Conservation (phyloP, 2,113 vertebrate genomes). For the Cyrtonyx montezumae region DNA sequence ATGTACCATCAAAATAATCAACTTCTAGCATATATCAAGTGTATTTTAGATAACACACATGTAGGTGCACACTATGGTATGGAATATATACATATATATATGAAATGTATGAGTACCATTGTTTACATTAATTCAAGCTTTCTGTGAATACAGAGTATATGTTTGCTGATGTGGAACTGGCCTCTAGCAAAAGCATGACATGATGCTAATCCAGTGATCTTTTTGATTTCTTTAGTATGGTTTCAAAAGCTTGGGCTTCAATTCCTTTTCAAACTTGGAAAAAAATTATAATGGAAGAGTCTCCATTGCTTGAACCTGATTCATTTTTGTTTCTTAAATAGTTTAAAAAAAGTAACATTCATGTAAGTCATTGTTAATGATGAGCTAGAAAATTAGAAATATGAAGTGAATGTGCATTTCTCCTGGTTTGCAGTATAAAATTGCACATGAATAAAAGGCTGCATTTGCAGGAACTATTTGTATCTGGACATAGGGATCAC, state of each 20-base stretch:
- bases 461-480: background rate
- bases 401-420: background rate
- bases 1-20: background rate
- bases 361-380: background rate
- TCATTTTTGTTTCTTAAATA: background rate
- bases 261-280: background rate
- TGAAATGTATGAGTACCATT: background rate
- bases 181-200: background rate
- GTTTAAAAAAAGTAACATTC: background rate
- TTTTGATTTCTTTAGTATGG: background rate
- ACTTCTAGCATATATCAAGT: background rate
- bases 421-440: background rate
- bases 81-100: no score
- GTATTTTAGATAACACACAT: background rate
- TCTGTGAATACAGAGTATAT: background rate
- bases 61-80: rapidly evolving
- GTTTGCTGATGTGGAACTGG: background rate
- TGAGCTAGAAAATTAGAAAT: background rate
- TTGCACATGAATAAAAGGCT: background rate
- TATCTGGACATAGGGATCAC: no score
- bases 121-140: background rate
- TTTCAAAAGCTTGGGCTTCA: background rate
- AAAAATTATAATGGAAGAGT: background rate
- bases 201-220: background rate
- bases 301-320: background rate